These are phyloP conservation scores for Odontomachus brunneus DNA, from an alignment of 1,140 invertebrate genomes.

Conservation along the genomic window DNA sequence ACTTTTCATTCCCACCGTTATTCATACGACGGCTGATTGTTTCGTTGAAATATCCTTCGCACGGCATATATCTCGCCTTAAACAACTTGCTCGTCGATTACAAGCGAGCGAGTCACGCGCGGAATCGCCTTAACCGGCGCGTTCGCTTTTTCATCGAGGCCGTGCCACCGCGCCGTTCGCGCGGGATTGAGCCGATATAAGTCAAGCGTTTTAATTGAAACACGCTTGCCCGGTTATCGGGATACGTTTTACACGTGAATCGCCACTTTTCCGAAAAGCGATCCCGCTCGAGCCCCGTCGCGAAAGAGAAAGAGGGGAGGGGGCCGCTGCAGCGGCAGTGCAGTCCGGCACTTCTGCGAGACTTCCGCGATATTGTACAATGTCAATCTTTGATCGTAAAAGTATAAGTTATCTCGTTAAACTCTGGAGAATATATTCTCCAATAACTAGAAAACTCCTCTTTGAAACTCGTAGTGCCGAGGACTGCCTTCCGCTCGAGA, in stretches of 20 bases:
- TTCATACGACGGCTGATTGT: not conserved
- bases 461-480: constrained; percentile 36
- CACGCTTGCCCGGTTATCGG: constrained; percentile 27
- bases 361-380: constrained; percentile 45
- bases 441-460: constrained; percentile 66
- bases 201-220: constrained; percentile 54
- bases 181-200: not conserved
- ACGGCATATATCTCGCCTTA: not conserved
- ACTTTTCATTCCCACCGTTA: not conserved
- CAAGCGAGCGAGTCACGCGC: constrained; percentile 4
- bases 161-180: constrained; percentile 16
- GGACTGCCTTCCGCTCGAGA: constrained; percentile 42
- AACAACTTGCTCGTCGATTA: not conserved
- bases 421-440: constrained; percentile 61
- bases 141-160: constrained; percentile 16
- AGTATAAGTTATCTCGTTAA: constrained; percentile 72
- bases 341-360: constrained; percentile 37
- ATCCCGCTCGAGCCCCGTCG: not conserved
- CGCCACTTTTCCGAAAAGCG: constrained; percentile 25
- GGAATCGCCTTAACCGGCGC: constrained; percentile 17
- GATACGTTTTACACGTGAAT: constrained; percentile 19
- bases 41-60: not conserved
- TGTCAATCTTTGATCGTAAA: constrained; percentile 68
- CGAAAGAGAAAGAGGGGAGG: not conserved
- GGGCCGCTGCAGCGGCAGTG: not conserved